Base-by-base conservation (phyloP, 2,797 vertebrate species). In the Ceyx erithaca region DNA sequence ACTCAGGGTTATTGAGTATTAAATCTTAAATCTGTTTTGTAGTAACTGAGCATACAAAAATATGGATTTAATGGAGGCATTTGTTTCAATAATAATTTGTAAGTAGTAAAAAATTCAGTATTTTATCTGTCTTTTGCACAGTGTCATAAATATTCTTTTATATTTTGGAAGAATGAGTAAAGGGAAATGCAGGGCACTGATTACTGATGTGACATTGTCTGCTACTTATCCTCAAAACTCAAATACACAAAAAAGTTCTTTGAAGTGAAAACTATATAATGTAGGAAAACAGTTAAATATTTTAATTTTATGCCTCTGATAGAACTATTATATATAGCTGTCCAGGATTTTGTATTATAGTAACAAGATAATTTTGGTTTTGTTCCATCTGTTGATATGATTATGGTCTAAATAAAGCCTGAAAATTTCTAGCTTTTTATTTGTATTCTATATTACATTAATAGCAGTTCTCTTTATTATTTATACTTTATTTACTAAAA, bases 341-440 rank as follows among this genome's bases (percentile, higher is more conserved):
- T 4, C 18, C 33, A 68, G 16, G 40, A 49, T 73, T 92, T 84
- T 64, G 4, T 58, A 11, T 67, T 70, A 12, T 54, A 77, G 3
- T 73, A 73, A 80, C 4, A 64, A 79, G 59, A 43, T 58, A 77
- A 46, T 80, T 85, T 78, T 46, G 6, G 1, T 43, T 93, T 86
- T 76, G 2, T 76, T 94, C 26, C 8, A 2, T 79, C n/a, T 86
- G 33, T 17, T 80, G 61, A 40, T 54, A n/a, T 49, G 35, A n/a
- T 62, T 85, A 22, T 45, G 21, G 30, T 82, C 46, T 87, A 51
- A 59, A 48, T 70, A 58, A 45, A 91, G 51, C 25, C 62, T 6
- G 14, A 87, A 82, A 90, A 85, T 19, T 90, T 81, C 40, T 69
- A 75, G n/a, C 43, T 90, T 95, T 93, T 94, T 45, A 69, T 90